These are phyloP conservation scores for Coregonus ussuriensis DNA, from an alignment of 2,797 vertebrate genomes.

Conservation along the genomic window DNA sequence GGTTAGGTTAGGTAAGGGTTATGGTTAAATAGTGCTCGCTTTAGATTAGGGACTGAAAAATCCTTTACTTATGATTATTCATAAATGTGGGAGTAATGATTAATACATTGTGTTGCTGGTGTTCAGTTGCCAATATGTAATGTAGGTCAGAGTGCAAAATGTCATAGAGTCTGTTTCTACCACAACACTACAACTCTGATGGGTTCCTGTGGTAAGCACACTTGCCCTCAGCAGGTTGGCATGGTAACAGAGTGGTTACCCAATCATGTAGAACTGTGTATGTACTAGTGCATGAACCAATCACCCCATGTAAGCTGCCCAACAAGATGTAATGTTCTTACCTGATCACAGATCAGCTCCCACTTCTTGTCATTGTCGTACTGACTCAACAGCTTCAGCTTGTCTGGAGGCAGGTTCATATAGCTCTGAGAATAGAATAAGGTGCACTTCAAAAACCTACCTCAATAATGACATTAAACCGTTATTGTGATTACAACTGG, in stretches of 20 bases:
- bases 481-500: neutral
- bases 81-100: too few relatives aligned
- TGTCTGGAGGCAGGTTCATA: conserved; percentile 97
- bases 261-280: neutral
- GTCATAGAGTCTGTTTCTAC: neutral
- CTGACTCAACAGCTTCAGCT: conserved; percentile 87
- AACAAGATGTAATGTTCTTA: conserved; percentile 45
- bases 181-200: conserved; percentile 17
- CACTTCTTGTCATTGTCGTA: conserved; percentile 97
- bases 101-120: conserved; percentile 11
- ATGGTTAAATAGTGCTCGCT: too few relatives aligned
- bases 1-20: too few relatives aligned
- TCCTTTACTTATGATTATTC: too few relatives aligned
- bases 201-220: conserved; percentile 36
- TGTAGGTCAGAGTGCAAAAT: conserved; percentile 21
- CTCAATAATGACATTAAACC: neutral
- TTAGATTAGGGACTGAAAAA: too few relatives aligned
- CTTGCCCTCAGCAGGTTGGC: conserved; percentile 27
- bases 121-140: conserved; percentile 17
- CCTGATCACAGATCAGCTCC: conserved; percentile 97
- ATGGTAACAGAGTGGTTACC: conserved; percentile 55
- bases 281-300: neutral
- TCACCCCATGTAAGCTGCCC: neutral
- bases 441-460: neutral
- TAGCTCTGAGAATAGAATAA: conserved; percentile 75